Conservation (phyloP, 2,797 vertebrate genomes). For the Cetoscarus ocellatus region DNA sequence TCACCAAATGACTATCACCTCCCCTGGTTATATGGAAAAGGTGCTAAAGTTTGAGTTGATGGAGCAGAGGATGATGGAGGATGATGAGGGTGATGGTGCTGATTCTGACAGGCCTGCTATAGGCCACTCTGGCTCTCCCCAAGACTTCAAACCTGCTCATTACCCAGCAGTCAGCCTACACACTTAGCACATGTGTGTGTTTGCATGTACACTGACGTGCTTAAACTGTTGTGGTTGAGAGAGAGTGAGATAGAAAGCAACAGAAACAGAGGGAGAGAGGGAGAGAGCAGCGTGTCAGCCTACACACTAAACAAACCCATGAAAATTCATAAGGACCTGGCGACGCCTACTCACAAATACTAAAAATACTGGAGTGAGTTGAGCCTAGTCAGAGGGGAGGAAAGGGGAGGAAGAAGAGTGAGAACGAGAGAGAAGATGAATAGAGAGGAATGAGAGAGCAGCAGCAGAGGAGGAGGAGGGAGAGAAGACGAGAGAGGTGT, state of each 20-base stretch:
- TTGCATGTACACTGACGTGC: slow-evolving; percentile 58
- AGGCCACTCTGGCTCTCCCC: slow-evolving; percentile 65
- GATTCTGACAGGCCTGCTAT: slow-evolving; percentile 69
- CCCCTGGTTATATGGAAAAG: too few relatives aligned
- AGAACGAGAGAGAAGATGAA: slow-evolving; percentile 63
- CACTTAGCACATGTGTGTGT: slow-evolving; percentile 66
- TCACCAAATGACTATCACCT: too few relatives aligned
- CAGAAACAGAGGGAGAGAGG: slow-evolving; percentile 10
- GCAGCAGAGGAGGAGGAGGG: slow-evolving; percentile 62
- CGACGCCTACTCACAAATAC: slow-evolving; percentile 82
- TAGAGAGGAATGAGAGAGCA: slow-evolving; percentile 66
- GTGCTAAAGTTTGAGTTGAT: background rate
- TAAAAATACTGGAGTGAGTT: slow-evolving; percentile 84
- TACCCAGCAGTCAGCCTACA: slow-evolving; percentile 77
- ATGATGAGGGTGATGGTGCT: slow-evolving; percentile 59
- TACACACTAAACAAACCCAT: slow-evolving; percentile 84
- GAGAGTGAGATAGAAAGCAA: slow-evolving; percentile 33
- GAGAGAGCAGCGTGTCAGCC: slow-evolving; percentile 76
- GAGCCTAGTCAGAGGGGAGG: slow-evolving; percentile 77
- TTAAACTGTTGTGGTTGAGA: slow-evolving; percentile 56
- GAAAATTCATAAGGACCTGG: slow-evolving; percentile 85
- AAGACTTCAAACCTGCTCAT: slow-evolving; percentile 77
- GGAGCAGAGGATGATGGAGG: slow-evolving; percentile 58
- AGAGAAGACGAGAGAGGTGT: slow-evolving; percentile 70
- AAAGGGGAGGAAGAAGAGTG: slow-evolving; percentile 65